Evolutionary conservation across 2,888 invertebrate genomes (phyloP), one percentile per base, ranked within the genome.

Genomic region (Lomographa bimaculata): DNA sequence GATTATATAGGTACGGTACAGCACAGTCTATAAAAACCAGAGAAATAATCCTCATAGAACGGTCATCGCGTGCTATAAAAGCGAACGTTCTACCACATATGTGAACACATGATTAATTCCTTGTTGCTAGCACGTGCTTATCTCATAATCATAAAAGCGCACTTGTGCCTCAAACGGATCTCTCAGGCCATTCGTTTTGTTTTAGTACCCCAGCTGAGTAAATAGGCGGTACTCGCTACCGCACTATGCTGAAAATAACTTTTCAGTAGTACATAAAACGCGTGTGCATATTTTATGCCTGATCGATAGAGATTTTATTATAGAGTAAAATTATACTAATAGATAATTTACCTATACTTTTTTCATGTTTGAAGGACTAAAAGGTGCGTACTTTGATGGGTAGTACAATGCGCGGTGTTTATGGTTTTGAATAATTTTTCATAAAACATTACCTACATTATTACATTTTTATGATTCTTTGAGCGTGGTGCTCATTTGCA

Each of bases 91-190:
- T 18, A 34, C 24, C 10, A 18, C n/a, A n/a, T n/a, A n/a, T 19
- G 42, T 50, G 51, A n/a, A 49, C 52, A 57, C 51, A 50, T 57
- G 48, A 72, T 72, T 71, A 65, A 76, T 75, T 63, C 63, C 42
- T 43, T 52, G 51, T 57, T 57, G 58, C 56, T 54, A 58, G 66
- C 64, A 68, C 67, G 62, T 64, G 69, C 64, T 71, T 72, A 73
- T 73, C 72, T 74, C 69, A 72, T 76, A 71, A 71, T 76, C 75
- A 64, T 79, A 75, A 79, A 79, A 69, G 70, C 61, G 64, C 67
- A 69, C 69, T 71, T 69, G 60, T 60, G 65, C 60, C 52, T 52
- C 66, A 50, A 57, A 60, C 57, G 54, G 63, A 76, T 77, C 79
- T 77, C 75, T 70, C 71, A 72, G 57, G 61, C 62, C 69, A 71